Conservation (phyloP, 1,140 invertebrate species). For the Cotesia glomerata region DNA sequence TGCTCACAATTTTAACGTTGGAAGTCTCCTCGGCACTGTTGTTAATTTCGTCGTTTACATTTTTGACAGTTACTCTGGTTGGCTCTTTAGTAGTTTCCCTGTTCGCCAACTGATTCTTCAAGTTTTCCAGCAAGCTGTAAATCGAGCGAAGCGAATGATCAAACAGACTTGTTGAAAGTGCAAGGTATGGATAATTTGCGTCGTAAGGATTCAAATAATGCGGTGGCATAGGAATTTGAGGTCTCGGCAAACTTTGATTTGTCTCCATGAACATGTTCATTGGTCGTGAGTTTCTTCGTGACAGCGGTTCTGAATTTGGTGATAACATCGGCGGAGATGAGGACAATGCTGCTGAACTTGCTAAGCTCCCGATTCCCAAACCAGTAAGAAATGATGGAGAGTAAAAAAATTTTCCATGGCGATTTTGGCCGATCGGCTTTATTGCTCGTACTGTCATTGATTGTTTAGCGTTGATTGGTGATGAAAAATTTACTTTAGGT, state of each 20-base stretch:
- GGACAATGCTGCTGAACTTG: conserved; percentile 30
- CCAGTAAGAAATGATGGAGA: conserved; percentile 51
- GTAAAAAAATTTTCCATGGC: conserved; percentile 44
- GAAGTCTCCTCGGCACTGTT: conserved; percentile 2
- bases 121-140: conserved; percentile 11
- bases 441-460: neutral
- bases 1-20: neutral
- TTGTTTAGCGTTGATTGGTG: neutral
- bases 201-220: conserved; percentile 42
- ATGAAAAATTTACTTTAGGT: no score
- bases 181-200: conserved; percentile 41
- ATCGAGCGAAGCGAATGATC: conserved; percentile 20
- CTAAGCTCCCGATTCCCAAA: conserved; percentile 41
- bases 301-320: conserved; percentile 12
- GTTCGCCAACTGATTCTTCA: conserved; percentile 20
- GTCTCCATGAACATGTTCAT: neutral
- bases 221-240: neutral
- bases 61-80: neutral
- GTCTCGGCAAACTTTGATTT: neutral
- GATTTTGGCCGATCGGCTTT: conserved; percentile 3
- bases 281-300: conserved; percentile 4
- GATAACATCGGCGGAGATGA: neutral
- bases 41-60: neutral
- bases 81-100: neutral
- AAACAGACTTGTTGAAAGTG: conserved; percentile 13